These are phyloP conservation scores for Pseudococcus jackbeardsleyi DNA, from an alignment of 2,888 invertebrate genomes.

Conservation along the genomic window DNA sequence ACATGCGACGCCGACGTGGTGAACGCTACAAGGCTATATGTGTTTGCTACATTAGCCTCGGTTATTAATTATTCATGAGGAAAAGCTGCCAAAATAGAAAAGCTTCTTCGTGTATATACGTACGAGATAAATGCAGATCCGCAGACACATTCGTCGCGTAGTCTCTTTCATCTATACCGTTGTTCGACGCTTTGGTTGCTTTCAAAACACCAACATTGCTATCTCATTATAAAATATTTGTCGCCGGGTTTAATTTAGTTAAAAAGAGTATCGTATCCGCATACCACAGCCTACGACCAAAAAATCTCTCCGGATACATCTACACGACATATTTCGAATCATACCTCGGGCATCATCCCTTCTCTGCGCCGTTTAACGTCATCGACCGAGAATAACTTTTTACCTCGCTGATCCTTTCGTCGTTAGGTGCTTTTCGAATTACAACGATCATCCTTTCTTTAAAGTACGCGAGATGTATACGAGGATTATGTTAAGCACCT, in stretches of 20 bases:
- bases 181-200: neutral
- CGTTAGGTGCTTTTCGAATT: neutral
- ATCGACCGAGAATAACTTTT: neutral
- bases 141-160: neutral
- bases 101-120: conserved; percentile 22
- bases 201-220: neutral
- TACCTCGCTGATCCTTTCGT: neutral
- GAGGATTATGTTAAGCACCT: conserved; percentile 24
- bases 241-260: conserved; percentile 50
- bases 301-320: neutral
- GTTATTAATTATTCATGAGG: conserved; percentile 54
- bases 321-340: neutral
- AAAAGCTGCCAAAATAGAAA: conserved; percentile 55
- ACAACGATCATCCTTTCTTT: conserved; percentile 13
- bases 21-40: conserved; percentile 2
- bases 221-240: conserved; percentile 54
- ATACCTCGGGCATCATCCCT: neutral
- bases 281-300: neutral
- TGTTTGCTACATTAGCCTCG: conserved; percentile 43
- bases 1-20: neutral
- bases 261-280: neutral
- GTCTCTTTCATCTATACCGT: conserved; percentile 2
- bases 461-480: neutral
- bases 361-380: neutral
- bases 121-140: neutral